Evolutionary conservation across 2,797 vertebrate genomes (phyloP).

Genomic region (Hyperoplus lanceolatus): DNA sequence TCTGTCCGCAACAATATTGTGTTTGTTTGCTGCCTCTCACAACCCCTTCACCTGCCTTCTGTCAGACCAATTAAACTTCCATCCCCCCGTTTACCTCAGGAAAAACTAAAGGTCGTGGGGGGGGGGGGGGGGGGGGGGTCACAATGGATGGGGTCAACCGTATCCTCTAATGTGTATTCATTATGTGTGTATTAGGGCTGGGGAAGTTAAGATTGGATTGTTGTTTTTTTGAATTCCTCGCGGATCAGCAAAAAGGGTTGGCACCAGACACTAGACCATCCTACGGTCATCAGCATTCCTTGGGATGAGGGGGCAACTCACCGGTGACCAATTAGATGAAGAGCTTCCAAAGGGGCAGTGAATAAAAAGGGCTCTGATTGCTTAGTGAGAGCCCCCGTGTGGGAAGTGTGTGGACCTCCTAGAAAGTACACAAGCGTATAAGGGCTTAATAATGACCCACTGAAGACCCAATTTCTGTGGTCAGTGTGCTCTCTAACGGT

Average conservation of each 20-base stretch:
- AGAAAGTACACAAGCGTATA: slow-evolving; percentile 84
- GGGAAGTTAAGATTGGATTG: slow-evolving; percentile 26
- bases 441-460: slow-evolving; percentile 46
- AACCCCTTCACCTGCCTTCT: background rate
- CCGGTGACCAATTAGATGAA: slow-evolving; percentile 92
- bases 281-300: slow-evolving; percentile 86
- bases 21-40: background rate
- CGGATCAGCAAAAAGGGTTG: slow-evolving; percentile 71
- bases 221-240: slow-evolving; percentile 56
- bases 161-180: slow-evolving; percentile 47
- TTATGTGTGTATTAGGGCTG: slow-evolving; percentile 28
- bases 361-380: slow-evolving; percentile 83
- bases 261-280: slow-evolving; percentile 81
- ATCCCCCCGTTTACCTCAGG: slow-evolving; percentile 32
- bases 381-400: slow-evolving; percentile 82
- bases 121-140: slow-evolving; percentile 13
- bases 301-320: slow-evolving; percentile 86
- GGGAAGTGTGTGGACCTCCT: slow-evolving; percentile 85
- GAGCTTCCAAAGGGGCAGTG: slow-evolving; percentile 79
- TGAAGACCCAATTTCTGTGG: slow-evolving; percentile 29
- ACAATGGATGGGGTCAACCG: slow-evolving; percentile 31
- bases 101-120: slow-evolving; percentile 51
- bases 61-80: slow-evolving; percentile 34
- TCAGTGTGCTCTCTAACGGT: slow-evolving; percentile 18
- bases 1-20: background rate